Evolutionary conservation across 2,888 invertebrate species (phyloP), one percentile per base, ranked within the genome.

Genomic region (Thelaira solivaga): DNA sequence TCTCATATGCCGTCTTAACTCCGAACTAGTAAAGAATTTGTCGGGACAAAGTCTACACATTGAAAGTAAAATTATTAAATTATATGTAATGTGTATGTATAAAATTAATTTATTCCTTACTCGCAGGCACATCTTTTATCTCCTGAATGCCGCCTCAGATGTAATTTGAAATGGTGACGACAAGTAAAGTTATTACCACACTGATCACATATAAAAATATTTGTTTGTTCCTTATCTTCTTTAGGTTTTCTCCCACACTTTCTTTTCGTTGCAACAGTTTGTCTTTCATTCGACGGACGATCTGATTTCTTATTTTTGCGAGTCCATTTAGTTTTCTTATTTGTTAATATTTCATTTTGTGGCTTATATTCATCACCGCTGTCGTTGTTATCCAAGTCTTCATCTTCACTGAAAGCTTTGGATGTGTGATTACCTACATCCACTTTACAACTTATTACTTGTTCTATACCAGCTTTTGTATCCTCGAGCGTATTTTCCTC

Each of bases 111-210:
- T 10, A 36, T 36, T 26, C 43, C 85, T 82, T 80, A 86, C 86
- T 85, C 85, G 87, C 86, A 87, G 34, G 86, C 84, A 57, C 81
- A 85, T 6, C 84, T 84, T 41, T 87, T 84, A 13, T 85, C 85
- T 2, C 88, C 88, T 2, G 83, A 84, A 20, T 87, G 87, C n/a
- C 86, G 82, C 10, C 85, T 83, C 51, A 86, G 72, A 80, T 86
- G 86, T 2, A 84, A 81, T 39, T 82, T 83, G 39, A 87, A 87
- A 16, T 86, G 83, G 6, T 86, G 82, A 16, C 84, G 84, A 3
- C 86, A 85, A 1, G 82, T 84, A 6, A 86, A 82, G 49, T 85
- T 82, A 41, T 83, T 84, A 0, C 86, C 86, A 64, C 86, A 86
- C 57, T 86, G 87, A 76, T 86, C 86, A 57, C 86, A 86, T 43